phyloP scores from a whole-genome alignment of 2,113 vertebrate genomes.

The Lepus americanus region DNA sequence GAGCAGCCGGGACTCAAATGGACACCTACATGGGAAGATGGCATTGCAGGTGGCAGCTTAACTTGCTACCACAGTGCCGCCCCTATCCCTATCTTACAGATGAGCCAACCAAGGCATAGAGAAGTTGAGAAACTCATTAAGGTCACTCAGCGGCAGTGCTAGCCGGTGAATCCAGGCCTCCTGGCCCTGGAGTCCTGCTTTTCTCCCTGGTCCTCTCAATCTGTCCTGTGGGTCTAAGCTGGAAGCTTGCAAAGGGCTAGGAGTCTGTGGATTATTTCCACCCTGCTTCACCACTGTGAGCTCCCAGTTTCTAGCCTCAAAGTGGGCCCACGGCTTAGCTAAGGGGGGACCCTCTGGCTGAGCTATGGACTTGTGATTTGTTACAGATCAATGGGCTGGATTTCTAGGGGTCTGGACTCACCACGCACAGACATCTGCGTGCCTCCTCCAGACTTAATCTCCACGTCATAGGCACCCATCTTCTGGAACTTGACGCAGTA shows the following conservation, averaged over 20 bases:
- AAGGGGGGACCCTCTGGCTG: not conserved
- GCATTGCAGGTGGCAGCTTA: too few species aligned
- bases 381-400: not conserved
- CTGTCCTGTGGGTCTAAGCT: not conserved
- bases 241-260: not conserved
- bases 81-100: not conserved
- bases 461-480: rapidly evolving
- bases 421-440: slow-evolving; percentile 13
- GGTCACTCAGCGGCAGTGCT: not conserved
- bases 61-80: too few species aligned
- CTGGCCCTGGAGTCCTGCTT: not conserved
- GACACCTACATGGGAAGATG: too few species aligned
- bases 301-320: not conserved
- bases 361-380: not conserved
- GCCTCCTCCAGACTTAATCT: not conserved
- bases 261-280: not conserved
- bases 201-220: not conserved
- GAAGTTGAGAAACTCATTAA: not conserved
- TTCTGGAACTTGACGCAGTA: slow-evolving; percentile 67
- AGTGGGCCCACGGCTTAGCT: not conserved
- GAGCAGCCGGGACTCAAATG: too few species aligned
- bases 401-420: slow-evolving; percentile 44
- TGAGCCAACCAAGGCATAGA: not conserved
- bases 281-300: not conserved
- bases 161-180: not conserved